These are phyloP conservation scores for Ciona savignyi DNA, from an alignment of 23 tunicate genomes.

Conservation along the genomic window DNA sequence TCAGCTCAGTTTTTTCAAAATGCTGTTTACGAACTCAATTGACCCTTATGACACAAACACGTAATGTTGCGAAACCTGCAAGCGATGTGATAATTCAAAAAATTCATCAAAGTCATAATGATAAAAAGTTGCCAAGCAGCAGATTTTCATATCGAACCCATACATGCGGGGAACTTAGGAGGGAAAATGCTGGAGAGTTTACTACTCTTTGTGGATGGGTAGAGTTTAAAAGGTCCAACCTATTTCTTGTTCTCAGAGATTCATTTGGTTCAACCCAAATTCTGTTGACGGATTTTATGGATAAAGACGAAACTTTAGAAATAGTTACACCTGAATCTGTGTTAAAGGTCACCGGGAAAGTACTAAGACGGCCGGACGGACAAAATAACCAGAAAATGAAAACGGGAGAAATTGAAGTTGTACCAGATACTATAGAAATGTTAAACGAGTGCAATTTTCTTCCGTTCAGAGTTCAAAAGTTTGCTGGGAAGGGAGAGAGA, in stretches of 20 bases:
- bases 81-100: too few relatives aligned
- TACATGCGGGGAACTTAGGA: conserved; percentile 52
- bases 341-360: conserved; percentile 34
- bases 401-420: conserved; percentile 53
- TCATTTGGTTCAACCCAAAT: conserved; percentile 42
- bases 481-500: conserved; percentile 22
- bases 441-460: conserved; percentile 31
- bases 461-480: conserved; percentile 44
- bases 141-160: conserved; percentile 56
- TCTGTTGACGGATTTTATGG: background rate
- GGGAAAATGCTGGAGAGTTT: conserved; percentile 25
- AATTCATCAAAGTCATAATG: background rate
- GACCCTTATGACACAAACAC: too few relatives aligned
- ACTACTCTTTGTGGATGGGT: conserved; percentile 80
- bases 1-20: too few relatives aligned
- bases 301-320: background rate
- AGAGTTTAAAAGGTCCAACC: conserved; percentile 3
- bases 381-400: conserved; percentile 36
- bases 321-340: conserved; percentile 44
- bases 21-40: too few relatives aligned
- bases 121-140: background rate
- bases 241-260: conserved; percentile 59
- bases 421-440: conserved; percentile 35
- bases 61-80: too few relatives aligned
- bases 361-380: conserved; percentile 39